These are phyloP conservation scores for Holacanthus passer DNA, from an alignment of 2,113 vertebrate species.

Conservation along the genomic window DNA sequence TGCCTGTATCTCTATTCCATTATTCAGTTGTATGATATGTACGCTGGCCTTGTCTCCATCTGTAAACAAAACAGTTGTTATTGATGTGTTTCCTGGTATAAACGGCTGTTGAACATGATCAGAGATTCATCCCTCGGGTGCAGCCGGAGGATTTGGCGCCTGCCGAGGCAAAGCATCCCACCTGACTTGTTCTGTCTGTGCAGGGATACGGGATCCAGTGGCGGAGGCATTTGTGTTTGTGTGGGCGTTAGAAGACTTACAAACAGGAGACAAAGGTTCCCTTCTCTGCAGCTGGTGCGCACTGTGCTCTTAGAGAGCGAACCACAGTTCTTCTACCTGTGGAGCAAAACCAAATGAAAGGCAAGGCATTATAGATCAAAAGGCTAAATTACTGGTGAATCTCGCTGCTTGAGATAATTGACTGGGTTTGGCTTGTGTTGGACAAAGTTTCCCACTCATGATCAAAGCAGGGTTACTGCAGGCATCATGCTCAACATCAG, in stretches of 20 bases:
- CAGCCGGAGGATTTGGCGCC: constrained; percentile 41
- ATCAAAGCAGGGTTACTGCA: constrained; percentile 30
- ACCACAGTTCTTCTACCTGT: not conserved
- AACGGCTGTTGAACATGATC: constrained; percentile 10
- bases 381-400: not conserved
- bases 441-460: constrained; percentile 1
- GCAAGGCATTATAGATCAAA: constrained; percentile 18
- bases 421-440: constrained; percentile 1
- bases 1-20: not conserved
- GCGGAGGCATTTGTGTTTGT: constrained; percentile 49
- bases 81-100: constrained; percentile 7
- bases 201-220: constrained; percentile 43
- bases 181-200: constrained; percentile 65
- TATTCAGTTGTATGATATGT: not conserved
- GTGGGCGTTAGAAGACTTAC: constrained; percentile 66
- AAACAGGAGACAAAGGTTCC: constrained; percentile 69
- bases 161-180: constrained; percentile 45
- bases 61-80: not conserved
- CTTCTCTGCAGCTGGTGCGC: constrained; percentile 57
- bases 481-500: constrained; percentile 9
- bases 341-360: not conserved
- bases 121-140: constrained; percentile 38
- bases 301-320: not conserved
- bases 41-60: not conserved
- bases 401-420: constrained; percentile 23